Evolutionary conservation across 2,888 invertebrate species (phyloP).

Genomic region (Marronus borbonicus): DNA sequence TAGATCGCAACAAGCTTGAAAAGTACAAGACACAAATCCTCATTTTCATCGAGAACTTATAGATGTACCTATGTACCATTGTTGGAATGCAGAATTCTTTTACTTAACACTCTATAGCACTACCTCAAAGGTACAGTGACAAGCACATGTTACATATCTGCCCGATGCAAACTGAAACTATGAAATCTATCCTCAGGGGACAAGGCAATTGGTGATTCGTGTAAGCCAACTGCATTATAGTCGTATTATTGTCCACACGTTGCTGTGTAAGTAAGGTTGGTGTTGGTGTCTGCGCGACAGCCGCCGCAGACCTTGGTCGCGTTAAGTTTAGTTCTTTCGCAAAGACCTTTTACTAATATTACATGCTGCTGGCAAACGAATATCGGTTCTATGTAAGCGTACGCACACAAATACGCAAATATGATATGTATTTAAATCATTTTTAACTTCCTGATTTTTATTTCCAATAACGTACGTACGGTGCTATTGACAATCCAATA

Average conservation of each 20-base stretch:
- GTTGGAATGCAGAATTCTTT: too few relatives aligned
- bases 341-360: conserved; percentile 35
- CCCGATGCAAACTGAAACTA: conserved; percentile 18
- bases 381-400: conserved; percentile 5
- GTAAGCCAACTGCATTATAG: conserved; percentile 12
- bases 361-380: conserved; percentile 25
- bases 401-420: not conserved
- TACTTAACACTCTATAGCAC: too few relatives aligned
- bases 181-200: conserved; percentile 16
- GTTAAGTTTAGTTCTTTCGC: conserved; percentile 1
- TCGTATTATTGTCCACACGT: too few relatives aligned
- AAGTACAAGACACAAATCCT: too few relatives aligned
- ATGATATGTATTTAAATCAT: not conserved
- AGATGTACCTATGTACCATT: too few relatives aligned
- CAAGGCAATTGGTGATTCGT: conserved; percentile 19
- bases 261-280: not conserved
- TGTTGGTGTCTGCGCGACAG: not conserved
- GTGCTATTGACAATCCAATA: not conserved
- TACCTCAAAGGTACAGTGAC: too few relatives aligned
- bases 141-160: conserved; percentile 1
- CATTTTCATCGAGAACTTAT: too few relatives aligned
- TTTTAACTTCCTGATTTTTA: conserved; percentile 33
- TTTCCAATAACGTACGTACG: not conserved
- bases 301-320: conserved; percentile 26
- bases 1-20: too few relatives aligned